Conservation (phyloP, 1,140 invertebrate genomes). For the Lutraria rhynchaena region DNA sequence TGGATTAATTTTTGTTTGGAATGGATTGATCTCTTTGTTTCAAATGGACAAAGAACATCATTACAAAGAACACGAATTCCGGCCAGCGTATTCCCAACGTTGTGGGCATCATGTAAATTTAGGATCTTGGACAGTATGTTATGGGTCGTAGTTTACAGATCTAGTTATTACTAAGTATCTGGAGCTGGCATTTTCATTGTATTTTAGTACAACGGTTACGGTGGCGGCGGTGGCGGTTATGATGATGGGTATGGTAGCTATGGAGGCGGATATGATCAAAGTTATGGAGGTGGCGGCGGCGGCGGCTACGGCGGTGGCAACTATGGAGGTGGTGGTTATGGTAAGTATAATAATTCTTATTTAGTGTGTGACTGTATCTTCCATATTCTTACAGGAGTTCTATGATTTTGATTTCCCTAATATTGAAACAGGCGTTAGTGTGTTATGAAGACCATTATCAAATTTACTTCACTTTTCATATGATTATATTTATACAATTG, state of each 20-base stretch:
- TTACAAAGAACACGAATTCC: background rate
- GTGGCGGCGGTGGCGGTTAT: conserved; percentile 19
- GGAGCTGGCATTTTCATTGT: background rate
- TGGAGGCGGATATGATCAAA: conserved; percentile 1
- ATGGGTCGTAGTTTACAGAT: background rate
- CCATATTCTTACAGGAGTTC: too few relatives aligned
- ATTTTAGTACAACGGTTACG: conserved; percentile 43
- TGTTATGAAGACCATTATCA: background rate
- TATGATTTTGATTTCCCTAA: too few relatives aligned
- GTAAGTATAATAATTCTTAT: too few relatives aligned
- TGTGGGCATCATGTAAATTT: background rate
- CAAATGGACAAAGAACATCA: background rate
- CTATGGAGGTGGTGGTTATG: background rate
- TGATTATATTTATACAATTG: background rate
- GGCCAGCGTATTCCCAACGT: background rate
- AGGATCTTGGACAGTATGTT: background rate
- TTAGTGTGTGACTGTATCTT: too few relatives aligned
- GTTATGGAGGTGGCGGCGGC: conserved; percentile 22
- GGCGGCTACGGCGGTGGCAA: background rate
- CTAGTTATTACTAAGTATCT: background rate
- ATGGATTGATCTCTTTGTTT: background rate
- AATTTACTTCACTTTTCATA: background rate
- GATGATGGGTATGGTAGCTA: conserved; percentile 34
- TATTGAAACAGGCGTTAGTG: background rate
- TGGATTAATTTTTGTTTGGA: too few relatives aligned